phyloP scores from a whole-genome alignment of 2,888 invertebrate genomes.

The Allophyes oxyacanthae region DNA sequence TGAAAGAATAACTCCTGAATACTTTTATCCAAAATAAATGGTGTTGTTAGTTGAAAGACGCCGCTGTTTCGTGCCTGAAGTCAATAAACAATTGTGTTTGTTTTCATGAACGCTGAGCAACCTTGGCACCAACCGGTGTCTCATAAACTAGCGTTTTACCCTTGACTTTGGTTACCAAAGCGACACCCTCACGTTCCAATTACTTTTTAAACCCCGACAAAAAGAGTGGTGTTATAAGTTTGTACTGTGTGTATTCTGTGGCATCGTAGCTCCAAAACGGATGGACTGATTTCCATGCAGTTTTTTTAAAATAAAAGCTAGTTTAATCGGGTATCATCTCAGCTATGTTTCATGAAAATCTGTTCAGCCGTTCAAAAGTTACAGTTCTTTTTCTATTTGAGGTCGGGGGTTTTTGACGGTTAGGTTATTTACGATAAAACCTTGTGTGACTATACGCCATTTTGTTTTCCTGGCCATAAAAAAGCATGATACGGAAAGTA shows the following conservation, averaged over 20 bases:
- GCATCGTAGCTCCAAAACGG: too few species aligned
- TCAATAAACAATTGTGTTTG: slow-evolving; percentile 41
- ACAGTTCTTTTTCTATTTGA: too few species aligned
- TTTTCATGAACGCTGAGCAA: slow-evolving; percentile 27
- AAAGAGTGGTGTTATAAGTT: too few species aligned
- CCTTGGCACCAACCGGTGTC: slow-evolving; percentile 24
- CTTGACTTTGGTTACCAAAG: slow-evolving; percentile 14
- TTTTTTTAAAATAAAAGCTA: too few species aligned
- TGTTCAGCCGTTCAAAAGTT: too few species aligned
- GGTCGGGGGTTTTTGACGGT: too few species aligned
- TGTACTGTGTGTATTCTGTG: too few species aligned
- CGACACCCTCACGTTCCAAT: too few species aligned
- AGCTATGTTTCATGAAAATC: too few species aligned
- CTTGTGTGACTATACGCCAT: slow-evolving; percentile 34
- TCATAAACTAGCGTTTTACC: slow-evolving; percentile 31
- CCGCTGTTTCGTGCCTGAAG: slow-evolving; percentile 27
- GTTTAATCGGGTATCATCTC: too few species aligned
- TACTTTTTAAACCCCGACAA: too few species aligned
- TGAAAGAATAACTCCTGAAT: slow-evolving; percentile 2
- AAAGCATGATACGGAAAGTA: slow-evolving; percentile 12
- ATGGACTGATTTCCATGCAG: too few species aligned
- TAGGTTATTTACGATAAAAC: background rate
- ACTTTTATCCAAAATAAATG: slow-evolving; percentile 17
- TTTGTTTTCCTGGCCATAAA: slow-evolving; percentile 1
- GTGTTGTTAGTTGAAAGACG: slow-evolving; percentile 1